Evolutionary conservation across 1,140 invertebrate species (phyloP).

Genomic region (Eurosta solidaginis): DNA sequence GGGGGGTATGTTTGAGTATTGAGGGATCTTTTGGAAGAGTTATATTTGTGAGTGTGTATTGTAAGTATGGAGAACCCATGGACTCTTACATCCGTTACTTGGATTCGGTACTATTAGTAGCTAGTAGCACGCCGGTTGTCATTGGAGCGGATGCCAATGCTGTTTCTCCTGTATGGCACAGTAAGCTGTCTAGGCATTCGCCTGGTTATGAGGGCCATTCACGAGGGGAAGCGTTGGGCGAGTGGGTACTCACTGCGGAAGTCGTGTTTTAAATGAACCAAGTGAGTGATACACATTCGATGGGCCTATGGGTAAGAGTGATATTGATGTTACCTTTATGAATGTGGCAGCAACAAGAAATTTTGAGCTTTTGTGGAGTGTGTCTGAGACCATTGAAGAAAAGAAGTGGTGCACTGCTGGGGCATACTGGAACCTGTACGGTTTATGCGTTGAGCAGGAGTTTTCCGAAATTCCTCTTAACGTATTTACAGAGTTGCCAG

Average conservation of each 20-base stretch:
- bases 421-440: neutral
- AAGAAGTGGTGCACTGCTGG: slow-evolving; percentile 2
- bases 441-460: neutral
- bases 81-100: slow-evolving; percentile 29
- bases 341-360: slow-evolving; percentile 29
- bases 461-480: neutral
- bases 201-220: neutral
- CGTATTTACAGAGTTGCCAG: neutral
- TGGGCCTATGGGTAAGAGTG: neutral
- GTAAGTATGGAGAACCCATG: slow-evolving; percentile 29
- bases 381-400: neutral
- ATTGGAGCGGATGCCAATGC: slow-evolving; percentile 30
- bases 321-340: slow-evolving; percentile 23
- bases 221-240: neutral
- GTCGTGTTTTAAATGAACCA: slow-evolving; percentile 28
- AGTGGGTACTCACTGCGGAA: neutral
- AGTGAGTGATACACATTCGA: slow-evolving; percentile 32
- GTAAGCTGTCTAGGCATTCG: neutral
- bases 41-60: slow-evolving; percentile 29
- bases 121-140: slow-evolving; percentile 16
- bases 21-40: neutral
- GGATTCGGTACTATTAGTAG: slow-evolving; percentile 14
- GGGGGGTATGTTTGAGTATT: neutral
- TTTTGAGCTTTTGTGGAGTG: slow-evolving; percentile 23
- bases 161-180: slow-evolving; percentile 24